A percentile compares a stretch with the other conserved stretches of the same genome.
Evolutionary conservation across 2,797 vertebrate species (phyloP).

Genomic region (Mormyrus hasselquistii): DNA sequence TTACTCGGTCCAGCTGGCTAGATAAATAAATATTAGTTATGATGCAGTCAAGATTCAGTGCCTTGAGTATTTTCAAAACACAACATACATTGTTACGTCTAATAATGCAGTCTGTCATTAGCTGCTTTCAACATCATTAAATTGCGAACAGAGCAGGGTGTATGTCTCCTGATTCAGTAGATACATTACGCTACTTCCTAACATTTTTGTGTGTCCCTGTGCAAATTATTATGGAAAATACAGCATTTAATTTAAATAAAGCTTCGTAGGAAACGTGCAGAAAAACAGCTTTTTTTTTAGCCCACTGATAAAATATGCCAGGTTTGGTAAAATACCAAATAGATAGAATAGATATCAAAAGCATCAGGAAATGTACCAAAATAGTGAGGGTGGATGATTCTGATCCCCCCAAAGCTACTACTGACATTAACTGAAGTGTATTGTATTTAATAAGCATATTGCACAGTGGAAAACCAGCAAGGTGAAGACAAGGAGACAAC

Average conservation of each 20-base stretch:
- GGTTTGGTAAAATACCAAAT: neutral
- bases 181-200: neutral
- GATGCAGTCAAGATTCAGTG: neutral
- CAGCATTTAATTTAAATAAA: neutral
- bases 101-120: neutral
- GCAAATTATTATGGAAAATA: neutral
- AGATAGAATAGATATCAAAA: neutral
- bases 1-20: neutral
- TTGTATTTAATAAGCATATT: neutral
- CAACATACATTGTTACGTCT: neutral
- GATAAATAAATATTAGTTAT: neutral
- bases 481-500: neutral
- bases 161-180: neutral
- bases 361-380: neutral
- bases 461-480: neutral
- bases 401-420: neutral
- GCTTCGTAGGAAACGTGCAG: neutral
- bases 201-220: neutral
- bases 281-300: neutral
- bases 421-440: neutral
- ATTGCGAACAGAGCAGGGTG: neutral
- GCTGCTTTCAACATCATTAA: neutral
- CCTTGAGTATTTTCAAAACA: neutral
- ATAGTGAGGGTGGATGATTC: neutral
- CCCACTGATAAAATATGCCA: neutral